Conservation (phyloP, 2,113 vertebrate genomes). For the Diadophis punctatus region DNA sequence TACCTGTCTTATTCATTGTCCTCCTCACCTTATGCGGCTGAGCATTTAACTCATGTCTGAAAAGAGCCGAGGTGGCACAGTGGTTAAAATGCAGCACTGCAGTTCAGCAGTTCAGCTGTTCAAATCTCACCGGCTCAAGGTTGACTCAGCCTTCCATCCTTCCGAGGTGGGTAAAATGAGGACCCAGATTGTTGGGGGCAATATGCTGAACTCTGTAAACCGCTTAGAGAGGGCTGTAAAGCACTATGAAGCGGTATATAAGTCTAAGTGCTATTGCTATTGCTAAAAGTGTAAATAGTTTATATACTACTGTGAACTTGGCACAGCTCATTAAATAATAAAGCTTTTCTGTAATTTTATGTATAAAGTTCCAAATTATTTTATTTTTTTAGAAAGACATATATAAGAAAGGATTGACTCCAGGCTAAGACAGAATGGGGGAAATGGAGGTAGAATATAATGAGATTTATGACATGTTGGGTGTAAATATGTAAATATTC, state of each 20-base stretch:
- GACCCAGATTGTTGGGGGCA: no score
- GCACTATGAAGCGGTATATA: no score
- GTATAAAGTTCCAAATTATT: background rate
- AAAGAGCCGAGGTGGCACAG: no score
- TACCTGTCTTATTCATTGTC: background rate
- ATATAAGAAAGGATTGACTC: background rate
- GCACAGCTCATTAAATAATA: background rate
- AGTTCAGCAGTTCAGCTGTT: no score
- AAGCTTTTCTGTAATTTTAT: background rate
- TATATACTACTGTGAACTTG: background rate
- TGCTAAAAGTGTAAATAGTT: background rate
- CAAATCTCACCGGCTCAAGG: no score
- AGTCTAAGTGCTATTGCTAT: no score
- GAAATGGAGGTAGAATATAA: background rate
- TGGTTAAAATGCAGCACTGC: no score
- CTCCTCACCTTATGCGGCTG: background rate
- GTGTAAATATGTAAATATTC: slow-evolving; percentile 19
- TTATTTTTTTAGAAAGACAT: background rate
- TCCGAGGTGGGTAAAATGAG: no score
- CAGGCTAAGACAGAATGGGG: background rate
- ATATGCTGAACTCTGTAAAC: no score
- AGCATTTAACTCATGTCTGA: background rate
- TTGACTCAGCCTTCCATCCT: no score
- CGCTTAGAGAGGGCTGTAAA: no score
- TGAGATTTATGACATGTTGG: background rate